Evolutionary conservation across 2,797 vertebrate genomes (phyloP).

Genomic region (Anguilla obscura): DNA sequence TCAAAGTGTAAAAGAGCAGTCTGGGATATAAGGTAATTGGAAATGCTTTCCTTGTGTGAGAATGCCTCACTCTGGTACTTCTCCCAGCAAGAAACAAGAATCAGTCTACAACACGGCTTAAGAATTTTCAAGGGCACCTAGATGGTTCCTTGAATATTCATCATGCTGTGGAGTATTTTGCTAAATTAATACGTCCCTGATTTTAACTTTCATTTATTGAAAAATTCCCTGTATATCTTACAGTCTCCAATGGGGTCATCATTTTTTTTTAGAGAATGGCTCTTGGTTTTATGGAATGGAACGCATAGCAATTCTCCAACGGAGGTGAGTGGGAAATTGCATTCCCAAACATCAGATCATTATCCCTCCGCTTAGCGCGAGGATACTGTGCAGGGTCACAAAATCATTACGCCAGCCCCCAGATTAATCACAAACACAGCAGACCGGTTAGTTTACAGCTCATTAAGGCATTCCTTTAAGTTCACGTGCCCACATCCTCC

Average conservation of each 20-base stretch:
- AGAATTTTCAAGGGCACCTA: background rate
- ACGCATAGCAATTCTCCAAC: background rate
- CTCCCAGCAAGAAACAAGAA: background rate
- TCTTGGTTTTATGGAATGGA: background rate
- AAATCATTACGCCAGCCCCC: constrained; percentile 21
- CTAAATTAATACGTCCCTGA: background rate
- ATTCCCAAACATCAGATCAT: constrained; percentile 3
- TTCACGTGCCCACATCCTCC: constrained; percentile 16
- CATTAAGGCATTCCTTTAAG: constrained; percentile 22
- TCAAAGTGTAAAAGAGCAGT: background rate
- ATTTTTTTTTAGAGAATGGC: background rate
- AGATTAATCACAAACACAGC: constrained; percentile 13
- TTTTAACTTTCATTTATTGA: background rate
- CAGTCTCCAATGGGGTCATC: background rate
- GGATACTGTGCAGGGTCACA: background rate
- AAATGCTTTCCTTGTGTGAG: background rate
- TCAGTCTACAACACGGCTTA: background rate
- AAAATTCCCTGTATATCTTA: background rate
- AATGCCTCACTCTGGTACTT: background rate
- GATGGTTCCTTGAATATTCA: background rate
- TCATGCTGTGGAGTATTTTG: background rate
- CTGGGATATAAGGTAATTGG: background rate
- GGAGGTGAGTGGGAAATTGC: background rate
- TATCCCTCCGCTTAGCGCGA: background rate
- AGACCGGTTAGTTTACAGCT: background rate